Evolutionary conservation across 2,797 vertebrate species (phyloP).

Genomic region (Avahi laniger): DNA sequence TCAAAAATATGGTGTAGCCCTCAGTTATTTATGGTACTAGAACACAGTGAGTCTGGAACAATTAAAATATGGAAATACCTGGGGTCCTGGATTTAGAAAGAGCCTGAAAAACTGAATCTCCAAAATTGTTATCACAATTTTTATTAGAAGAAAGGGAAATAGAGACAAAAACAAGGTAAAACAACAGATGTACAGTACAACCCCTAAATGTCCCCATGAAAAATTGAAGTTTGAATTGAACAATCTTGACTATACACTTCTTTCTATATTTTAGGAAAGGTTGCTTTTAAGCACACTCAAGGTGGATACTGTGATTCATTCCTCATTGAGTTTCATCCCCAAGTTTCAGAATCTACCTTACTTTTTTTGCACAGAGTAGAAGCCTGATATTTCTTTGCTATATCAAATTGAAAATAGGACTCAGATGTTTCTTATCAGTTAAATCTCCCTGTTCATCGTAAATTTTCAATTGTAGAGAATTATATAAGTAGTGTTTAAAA

Average conservation of each 20-base stretch:
- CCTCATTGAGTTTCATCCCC: background rate
- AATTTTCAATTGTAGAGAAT: constrained; percentile 13
- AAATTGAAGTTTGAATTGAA: background rate
- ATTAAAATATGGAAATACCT: background rate
- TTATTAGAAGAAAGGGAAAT: background rate
- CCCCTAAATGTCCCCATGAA: background rate
- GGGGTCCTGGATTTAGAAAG: background rate
- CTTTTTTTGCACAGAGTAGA: background rate
- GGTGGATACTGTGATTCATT: background rate
- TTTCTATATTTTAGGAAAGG: background rate
- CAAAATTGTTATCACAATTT: background rate
- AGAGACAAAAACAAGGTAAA: background rate
- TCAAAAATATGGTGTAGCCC: background rate
- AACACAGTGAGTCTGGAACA: background rate
- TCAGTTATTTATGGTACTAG: background rate
- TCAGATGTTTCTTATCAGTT: background rate
- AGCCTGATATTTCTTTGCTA: constrained; percentile 12
- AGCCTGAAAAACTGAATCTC: background rate
- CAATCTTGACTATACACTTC: background rate
- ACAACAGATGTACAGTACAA: background rate
- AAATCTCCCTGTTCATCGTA: background rate
- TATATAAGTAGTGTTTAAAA: background rate
- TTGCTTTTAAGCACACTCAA: background rate
- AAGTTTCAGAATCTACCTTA: background rate
- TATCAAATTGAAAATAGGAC: constrained; percentile 33